Evolutionary conservation across 2,113 vertebrate species (phyloP), one percentile per base, ranked within the genome.

Genomic region (Philantomba maxwellii): DNA sequence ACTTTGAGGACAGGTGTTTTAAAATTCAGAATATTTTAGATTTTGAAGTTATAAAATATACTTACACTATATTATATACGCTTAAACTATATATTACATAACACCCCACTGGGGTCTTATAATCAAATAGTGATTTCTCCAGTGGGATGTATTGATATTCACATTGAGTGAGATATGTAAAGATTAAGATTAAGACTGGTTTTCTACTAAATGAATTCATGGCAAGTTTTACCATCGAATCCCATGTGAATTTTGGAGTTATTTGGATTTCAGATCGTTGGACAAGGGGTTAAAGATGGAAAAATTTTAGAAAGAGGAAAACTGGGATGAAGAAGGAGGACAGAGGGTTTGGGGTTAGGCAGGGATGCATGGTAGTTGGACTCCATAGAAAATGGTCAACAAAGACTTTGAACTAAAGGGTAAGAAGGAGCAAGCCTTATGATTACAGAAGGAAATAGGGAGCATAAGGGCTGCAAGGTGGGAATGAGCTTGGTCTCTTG

Each of bases 241-340:
- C 64, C 30, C n/a, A 21, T 11, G 64, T 39, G n/a, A 47, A 58
- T 85, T 87, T 92, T 92, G 77, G 9, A 47, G 26, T 80, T 53
- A 25, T 55, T 87, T 94, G 60, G 28, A 43, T 64, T 94, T 73
- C 13, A 19, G 39, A 8, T 86, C 93, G 15, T 47, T 66, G 33
- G 53, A 25, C 57, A 73, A 91, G 9, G 57, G 4, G 15, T 45
- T 57, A 4, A 33, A 25, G 36, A 62, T 39, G 30, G 47, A 93
- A 45, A 85, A 47, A 88, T 93, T 95, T 93, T 83, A 89, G 26
- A 93, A 95, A 97, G 19, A 21, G 30, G 36, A 78, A 84, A 83
- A 15, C 3, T 62, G 53, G 6, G 36, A 14, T 80, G 10, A 30
- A 19, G 28, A 80, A 94, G 30, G 26, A 36, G 7, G 8, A 9